A percentile compares a stretch with the other conserved stretches of the same genome.
phyloP scores from a whole-genome alignment of 2,113 vertebrate species.

The Pituophis catenifer region DNA sequence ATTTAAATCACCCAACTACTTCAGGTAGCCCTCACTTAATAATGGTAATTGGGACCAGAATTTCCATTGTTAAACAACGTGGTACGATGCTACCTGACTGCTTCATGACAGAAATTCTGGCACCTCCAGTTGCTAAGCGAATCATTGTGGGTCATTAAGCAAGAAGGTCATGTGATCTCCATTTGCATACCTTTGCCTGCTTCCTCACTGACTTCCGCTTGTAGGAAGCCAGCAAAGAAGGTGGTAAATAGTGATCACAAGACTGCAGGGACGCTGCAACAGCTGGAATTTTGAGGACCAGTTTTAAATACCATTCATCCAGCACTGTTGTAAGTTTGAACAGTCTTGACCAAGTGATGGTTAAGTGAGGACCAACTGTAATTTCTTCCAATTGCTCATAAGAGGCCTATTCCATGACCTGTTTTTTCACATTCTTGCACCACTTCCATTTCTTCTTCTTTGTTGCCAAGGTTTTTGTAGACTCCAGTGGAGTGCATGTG shows the following conservation, averaged over 20 bases:
- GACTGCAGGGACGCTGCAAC: not conserved
- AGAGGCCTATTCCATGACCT: not conserved
- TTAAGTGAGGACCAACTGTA: not conserved
- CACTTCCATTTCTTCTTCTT: not conserved
- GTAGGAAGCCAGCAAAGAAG: not conserved
- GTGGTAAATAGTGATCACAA: not conserved
- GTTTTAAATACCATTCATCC: not conserved
- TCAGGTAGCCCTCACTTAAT: not conserved
- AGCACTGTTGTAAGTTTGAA: not conserved
- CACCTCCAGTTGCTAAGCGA: not conserved
- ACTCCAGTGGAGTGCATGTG: not conserved
- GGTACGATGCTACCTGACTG: not conserved
- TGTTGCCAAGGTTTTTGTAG: not conserved
- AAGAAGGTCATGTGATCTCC: not conserved
- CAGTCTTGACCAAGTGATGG: not conserved
- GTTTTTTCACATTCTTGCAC: not conserved
- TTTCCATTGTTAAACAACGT: not conserved
- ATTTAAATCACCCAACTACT: not conserved
- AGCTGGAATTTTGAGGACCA: not conserved
- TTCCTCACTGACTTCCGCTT: not conserved
- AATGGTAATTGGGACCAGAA: not conserved
- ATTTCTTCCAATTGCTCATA: not conserved
- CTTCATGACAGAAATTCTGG: not conserved
- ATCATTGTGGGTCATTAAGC: not conserved
- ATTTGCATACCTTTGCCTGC: not conserved